phyloP scores from a whole-genome alignment of 2,797 vertebrate genomes.

The Scleropages formosus region DNA sequence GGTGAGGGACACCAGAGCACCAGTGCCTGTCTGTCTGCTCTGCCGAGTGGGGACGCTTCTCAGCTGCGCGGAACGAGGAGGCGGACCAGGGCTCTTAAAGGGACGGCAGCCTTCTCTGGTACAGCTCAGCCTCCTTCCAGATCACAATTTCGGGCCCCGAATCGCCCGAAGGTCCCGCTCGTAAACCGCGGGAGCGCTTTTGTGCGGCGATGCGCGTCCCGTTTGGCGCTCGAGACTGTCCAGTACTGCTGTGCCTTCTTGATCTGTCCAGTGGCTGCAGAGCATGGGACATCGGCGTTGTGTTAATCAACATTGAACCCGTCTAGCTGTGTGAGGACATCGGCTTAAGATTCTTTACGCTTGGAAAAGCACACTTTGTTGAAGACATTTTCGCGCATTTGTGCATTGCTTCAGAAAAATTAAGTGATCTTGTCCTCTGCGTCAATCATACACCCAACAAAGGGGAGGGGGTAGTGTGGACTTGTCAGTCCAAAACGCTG shows the following conservation, averaged over 20 bases:
- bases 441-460: too few species aligned
- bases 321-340: too few species aligned
- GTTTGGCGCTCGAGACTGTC: slow-evolving; percentile 28
- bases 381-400: too few species aligned
- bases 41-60: slow-evolving; percentile 71
- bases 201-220: not conserved
- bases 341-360: too few species aligned
- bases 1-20: slow-evolving; percentile 59
- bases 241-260: not conserved
- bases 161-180: not conserved
- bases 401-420: too few species aligned
- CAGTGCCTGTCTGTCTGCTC: slow-evolving; percentile 59
- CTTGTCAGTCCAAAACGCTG: too few species aligned
- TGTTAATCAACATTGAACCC: too few species aligned
- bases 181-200: not conserved
- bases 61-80: slow-evolving; percentile 73
- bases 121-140: slow-evolving; percentile 26
- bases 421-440: too few species aligned
- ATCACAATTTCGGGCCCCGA: slow-evolving; percentile 8
- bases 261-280: not conserved
- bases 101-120: slow-evolving; percentile 41
- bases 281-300: slow-evolving; percentile 16
- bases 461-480: too few species aligned
- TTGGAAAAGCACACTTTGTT: too few species aligned
- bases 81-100: slow-evolving; percentile 76